Percentiles rank a stretch among this genome's conserved stretches.
phyloP scores from a whole-genome alignment of 2,888 invertebrate genomes.

The Troides aeacus region DNA sequence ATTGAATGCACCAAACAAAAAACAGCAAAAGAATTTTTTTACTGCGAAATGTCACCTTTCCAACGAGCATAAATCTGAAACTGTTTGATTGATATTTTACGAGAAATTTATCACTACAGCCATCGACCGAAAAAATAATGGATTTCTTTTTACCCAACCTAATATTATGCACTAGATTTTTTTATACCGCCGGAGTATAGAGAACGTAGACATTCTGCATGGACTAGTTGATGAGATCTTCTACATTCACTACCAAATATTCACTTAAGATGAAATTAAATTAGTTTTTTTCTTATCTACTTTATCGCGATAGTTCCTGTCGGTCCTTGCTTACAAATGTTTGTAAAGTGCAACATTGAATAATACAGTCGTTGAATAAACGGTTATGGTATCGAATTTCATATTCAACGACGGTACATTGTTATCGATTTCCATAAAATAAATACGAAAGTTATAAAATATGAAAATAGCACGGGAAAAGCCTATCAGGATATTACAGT shows the following conservation, averaged over 20 bases:
- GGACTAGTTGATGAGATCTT: background rate
- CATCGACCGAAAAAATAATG: too few relatives aligned
- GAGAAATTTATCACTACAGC: too few relatives aligned
- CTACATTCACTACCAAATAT: background rate
- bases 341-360: conserved; percentile 13
- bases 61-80: too few relatives aligned
- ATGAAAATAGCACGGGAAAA: conserved; percentile 7
- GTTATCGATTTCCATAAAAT: conserved; percentile 18
- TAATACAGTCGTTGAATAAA: conserved; percentile 18
- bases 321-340: background rate
- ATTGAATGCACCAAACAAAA: too few relatives aligned
- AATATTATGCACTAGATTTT: background rate
- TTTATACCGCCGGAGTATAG: too few relatives aligned
- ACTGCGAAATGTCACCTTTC: too few relatives aligned
- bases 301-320: background rate
- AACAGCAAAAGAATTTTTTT: too few relatives aligned
- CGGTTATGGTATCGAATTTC: conserved; percentile 21
- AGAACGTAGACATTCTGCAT: too few relatives aligned
- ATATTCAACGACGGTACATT: conserved; percentile 19
- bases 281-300: background rate
- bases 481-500: conserved; percentile 1
- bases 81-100: too few relatives aligned
- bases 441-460: conserved; percentile 11
- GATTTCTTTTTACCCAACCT: too few relatives aligned
- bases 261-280: background rate